These are phyloP conservation scores for Chelonia mydas DNA, from an alignment of 2,797 vertebrate species.

Conservation along the genomic window DNA sequence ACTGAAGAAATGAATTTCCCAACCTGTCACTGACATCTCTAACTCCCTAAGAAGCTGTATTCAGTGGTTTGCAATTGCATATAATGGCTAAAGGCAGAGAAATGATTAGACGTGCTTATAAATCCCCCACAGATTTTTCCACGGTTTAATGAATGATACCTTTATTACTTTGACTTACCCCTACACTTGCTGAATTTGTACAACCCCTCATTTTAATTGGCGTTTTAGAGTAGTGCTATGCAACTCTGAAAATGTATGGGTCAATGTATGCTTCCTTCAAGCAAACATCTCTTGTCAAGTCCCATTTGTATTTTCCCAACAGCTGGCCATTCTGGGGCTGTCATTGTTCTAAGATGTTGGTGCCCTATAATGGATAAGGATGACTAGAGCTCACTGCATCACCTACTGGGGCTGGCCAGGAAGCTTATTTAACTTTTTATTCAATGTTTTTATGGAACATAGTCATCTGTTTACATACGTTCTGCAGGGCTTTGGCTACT, in stretches of 20 bases:
- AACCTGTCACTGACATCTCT: background rate
- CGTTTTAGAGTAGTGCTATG: background rate
- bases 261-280: background rate
- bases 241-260: background rate
- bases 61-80: background rate
- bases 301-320: background rate
- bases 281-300: background rate
- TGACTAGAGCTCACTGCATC: background rate
- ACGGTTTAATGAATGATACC: background rate
- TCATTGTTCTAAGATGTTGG: background rate
- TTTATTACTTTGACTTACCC: background rate
- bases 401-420: background rate
- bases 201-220: background rate
- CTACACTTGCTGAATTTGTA: background rate
- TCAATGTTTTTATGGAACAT: background rate
- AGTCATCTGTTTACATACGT: background rate
- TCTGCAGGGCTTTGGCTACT: background rate
- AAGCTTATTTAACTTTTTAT: background rate
- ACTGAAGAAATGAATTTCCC: background rate
- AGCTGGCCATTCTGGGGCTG: background rate
- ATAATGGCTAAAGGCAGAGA: background rate
- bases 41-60: background rate
- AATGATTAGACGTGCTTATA: background rate
- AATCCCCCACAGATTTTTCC: background rate
- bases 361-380: background rate